Base-by-base conservation (phyloP, 2,113 vertebrate species). In the Nothocercus nigrocapillus region DNA sequence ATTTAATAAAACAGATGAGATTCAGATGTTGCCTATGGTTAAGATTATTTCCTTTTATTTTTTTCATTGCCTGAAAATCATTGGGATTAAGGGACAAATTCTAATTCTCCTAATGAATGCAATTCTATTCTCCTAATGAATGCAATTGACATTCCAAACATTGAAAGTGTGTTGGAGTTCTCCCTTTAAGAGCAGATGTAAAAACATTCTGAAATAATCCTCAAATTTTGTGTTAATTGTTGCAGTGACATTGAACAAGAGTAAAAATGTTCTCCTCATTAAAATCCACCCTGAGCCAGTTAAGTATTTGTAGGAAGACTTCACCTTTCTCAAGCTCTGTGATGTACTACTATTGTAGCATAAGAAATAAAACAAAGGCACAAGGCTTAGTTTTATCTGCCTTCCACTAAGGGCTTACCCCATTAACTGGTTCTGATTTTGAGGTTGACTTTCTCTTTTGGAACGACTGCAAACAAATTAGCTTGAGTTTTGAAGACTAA, bases 371-470 rank as follows among this genome's bases (percentile, higher is more conserved):
- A 95, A 36, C 63, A 59, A 83, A 3, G 49, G 63, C 78, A 62
- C 8, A 1, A 92, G 83, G 63, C 62, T 94, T 66, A 6, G 22
- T 80, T 93, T 96, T 75, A 91, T 92, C 44, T 70, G 40, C n/a
- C 4, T 96, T 74, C 47, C 89, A 68, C 42, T 95, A 81, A 96
- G 86, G 89, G 90, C 96, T 96, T 85, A 38, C 96, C 30, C 38
- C 16, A n/a, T 64, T 67, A 44, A 70, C 82, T 95, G 93, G 82
- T 96, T 96, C 79, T 91, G 88, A 80, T 77, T 96, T 97, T 68
- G 88, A 67, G 96, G 81, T 97, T 98, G 98, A 98, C 98, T 98
- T 98, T 98, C 98, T 98, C 97, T 98, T 98, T 97, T 77, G 93
- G 95, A 97, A 97, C 93, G 93, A 95, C 93, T 96, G 94, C 93